Conservation (phyloP, 2,888 invertebrate genomes). For the Amphipoea oculea region DNA sequence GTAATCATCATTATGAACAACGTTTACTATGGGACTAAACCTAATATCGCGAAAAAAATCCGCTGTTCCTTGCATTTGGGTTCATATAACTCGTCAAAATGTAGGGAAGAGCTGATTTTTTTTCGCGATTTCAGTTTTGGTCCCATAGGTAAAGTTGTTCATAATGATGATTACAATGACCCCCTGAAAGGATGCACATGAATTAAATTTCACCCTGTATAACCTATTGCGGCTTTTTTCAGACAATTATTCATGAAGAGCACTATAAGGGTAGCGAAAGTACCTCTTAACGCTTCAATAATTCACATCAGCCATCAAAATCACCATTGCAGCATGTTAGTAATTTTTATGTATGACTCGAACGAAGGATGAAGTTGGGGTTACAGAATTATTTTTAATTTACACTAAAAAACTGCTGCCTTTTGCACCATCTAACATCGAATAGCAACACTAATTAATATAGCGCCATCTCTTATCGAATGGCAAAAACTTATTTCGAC, state of each 20-base stretch:
- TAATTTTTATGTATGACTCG: not conserved
- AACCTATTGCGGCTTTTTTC: not conserved
- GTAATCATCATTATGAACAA: too few relatives aligned
- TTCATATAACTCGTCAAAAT: too few relatives aligned
- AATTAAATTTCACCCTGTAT: too few relatives aligned
- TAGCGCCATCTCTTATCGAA: constrained; percentile 58
- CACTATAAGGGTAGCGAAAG: not conserved
- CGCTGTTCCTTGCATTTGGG: too few relatives aligned
- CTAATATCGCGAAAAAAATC: too few relatives aligned
- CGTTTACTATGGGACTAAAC: too few relatives aligned
- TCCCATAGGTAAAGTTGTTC: too few relatives aligned
- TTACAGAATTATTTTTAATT: not conserved
- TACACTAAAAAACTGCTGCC: not conserved
- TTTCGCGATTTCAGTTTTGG: too few relatives aligned
- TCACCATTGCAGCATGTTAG: too few relatives aligned
- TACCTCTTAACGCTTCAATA: not conserved
- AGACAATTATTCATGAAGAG: not conserved
- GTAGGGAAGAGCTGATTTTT: too few relatives aligned
- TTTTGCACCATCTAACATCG: constrained; percentile 35
- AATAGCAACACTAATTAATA: constrained; percentile 13
- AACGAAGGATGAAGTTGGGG: not conserved
- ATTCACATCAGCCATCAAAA: not conserved
- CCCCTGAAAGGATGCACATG: too few relatives aligned
- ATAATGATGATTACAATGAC: too few relatives aligned
- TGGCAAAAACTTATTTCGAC: not conserved